phyloP scores from a whole-genome alignment of 2,113 vertebrate species.

The Hemiscyllium ocellatum region DNA sequence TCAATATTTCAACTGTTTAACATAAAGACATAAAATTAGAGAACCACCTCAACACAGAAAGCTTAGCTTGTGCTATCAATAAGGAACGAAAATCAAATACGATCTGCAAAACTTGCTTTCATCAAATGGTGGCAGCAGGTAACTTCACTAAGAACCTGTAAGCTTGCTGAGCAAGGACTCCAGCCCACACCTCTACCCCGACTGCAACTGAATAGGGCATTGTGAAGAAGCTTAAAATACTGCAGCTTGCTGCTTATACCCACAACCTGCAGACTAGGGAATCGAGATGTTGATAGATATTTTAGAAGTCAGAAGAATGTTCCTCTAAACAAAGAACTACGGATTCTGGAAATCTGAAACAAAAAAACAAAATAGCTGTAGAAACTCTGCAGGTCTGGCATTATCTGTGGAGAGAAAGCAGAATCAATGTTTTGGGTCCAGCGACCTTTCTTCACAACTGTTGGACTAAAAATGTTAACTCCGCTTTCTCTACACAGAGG shows the following conservation, averaged over 20 bases:
- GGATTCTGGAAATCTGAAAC: too few relatives aligned
- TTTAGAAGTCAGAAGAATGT: neutral
- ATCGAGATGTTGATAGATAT: too few relatives aligned
- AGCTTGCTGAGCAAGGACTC: neutral
- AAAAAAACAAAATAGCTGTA: too few relatives aligned
- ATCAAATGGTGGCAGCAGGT: constrained; percentile 49
- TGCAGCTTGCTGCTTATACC: neutral
- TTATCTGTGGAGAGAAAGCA: too few relatives aligned
- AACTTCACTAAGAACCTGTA: constrained; percentile 41
- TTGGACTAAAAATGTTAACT: too few relatives aligned
- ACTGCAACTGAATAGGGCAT: neutral
- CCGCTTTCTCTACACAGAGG: too few relatives aligned
- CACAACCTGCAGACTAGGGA: neutral
- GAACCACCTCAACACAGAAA: neutral
- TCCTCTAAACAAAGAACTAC: neutral
- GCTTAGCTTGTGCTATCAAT: neutral
- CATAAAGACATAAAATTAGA: neutral
- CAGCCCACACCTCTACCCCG: constrained; percentile 1
- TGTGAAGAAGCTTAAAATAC: neutral
- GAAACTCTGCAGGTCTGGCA: too few relatives aligned
- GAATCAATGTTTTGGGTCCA: too few relatives aligned
- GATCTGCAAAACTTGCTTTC: constrained; percentile 43
- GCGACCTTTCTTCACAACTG: too few relatives aligned
- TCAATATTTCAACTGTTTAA: neutral
- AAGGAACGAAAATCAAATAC: neutral